A percentile compares a stretch with the other conserved stretches of the same genome.
phyloP scores from a whole-genome alignment of 2,888 invertebrate genomes.

The Sphaerophoria rueppellii region DNA sequence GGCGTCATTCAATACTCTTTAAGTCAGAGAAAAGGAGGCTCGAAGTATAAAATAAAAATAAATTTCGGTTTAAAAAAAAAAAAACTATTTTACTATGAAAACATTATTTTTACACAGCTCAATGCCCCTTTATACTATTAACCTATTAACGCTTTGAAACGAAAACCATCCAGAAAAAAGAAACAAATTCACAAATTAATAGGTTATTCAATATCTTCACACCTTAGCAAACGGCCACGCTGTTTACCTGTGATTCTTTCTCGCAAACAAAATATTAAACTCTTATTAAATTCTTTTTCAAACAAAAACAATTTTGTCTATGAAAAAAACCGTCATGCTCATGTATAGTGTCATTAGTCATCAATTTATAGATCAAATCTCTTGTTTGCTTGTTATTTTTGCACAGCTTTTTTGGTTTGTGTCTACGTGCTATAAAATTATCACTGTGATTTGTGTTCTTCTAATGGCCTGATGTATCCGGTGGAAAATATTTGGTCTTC shows the following conservation, averaged over 20 bases:
- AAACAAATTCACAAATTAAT: not conserved
- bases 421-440: slow-evolving; percentile 37
- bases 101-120: too few relatives aligned
- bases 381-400: slow-evolving; percentile 7
- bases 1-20: too few relatives aligned
- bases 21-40: too few relatives aligned
- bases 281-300: slow-evolving; percentile 12
- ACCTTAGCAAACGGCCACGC: not conserved
- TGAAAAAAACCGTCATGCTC: not conserved
- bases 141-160: too few relatives aligned
- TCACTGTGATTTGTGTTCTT: slow-evolving; percentile 43
- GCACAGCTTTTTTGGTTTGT: not conserved
- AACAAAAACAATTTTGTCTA: slow-evolving; percentile 6
- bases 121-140: too few relatives aligned
- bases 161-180: too few relatives aligned
- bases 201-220: not conserved
- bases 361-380: slow-evolving; percentile 26
- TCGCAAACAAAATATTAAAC: not conserved
- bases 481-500: slow-evolving; percentile 62
- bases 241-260: slow-evolving; percentile 26
- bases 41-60: too few relatives aligned
- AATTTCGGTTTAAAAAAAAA: too few relatives aligned
- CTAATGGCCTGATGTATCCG: slow-evolving; percentile 56
- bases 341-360: slow-evolving; percentile 46
- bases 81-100: too few relatives aligned